A percentile compares a stretch with the other conserved stretches of the same genome.
Conservation (phyloP, 37 sponge, comb jelly and placozoan genomes). For the Ianthella basta region DNA sequence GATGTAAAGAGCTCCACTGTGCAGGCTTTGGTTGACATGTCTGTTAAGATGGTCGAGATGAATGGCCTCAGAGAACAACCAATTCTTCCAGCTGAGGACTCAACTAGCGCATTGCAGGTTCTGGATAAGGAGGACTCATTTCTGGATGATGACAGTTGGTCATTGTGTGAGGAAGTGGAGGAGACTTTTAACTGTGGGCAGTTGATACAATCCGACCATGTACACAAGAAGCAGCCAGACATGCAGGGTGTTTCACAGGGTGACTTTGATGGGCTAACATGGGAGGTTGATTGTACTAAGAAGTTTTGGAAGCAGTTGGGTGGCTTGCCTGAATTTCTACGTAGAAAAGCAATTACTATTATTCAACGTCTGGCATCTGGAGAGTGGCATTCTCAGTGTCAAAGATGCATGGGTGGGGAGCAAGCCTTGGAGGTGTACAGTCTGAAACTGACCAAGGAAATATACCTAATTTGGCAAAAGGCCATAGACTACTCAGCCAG, state of each 20-base stretch:
- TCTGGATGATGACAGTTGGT: not conserved
- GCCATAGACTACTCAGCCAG: constrained; percentile 74
- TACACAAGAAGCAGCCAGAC: too few species aligned
- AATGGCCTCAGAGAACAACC: too few species aligned
- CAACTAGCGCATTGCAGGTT: not conserved
- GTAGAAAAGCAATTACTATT: constrained; percentile 23
- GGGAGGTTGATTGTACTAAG: constrained; percentile 86
- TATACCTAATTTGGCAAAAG: constrained; percentile 72
- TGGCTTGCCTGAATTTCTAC: not conserved
- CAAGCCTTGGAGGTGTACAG: constrained; percentile 48
- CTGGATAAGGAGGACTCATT: not conserved
- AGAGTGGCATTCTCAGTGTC: constrained; percentile 36
- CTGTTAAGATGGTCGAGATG: too few species aligned
- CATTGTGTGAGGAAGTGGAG: too few species aligned
- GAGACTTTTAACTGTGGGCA: too few species aligned
- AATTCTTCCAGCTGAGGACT: too few species aligned
- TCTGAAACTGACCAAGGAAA: constrained; percentile 48
- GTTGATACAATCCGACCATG: too few species aligned
- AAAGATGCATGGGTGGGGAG: constrained; percentile 33
- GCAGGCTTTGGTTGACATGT: too few species aligned
- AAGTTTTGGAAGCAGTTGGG: constrained; percentile 61
- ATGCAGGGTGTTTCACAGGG: not conserved
- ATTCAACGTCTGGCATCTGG: constrained; percentile 69
- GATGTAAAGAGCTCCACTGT: not conserved
- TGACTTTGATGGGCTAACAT: constrained; percentile 47